Percentiles rank a stretch among this genome's conserved stretches.
These are phyloP conservation scores for Zaprionus kolodkinae DNA, from an alignment of 1,140 invertebrate species.

Conservation along the genomic window DNA sequence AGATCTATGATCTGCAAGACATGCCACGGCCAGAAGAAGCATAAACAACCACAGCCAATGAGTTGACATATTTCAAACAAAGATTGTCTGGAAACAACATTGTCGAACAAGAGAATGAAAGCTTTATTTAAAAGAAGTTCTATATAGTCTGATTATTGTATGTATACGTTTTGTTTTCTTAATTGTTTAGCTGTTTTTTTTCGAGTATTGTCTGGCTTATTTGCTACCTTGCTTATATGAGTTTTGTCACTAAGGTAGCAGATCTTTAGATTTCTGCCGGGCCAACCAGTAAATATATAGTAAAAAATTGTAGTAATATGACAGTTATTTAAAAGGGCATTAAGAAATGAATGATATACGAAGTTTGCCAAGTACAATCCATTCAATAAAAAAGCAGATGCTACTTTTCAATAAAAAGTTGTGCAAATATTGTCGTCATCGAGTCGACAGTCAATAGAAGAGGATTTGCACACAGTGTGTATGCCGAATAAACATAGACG, in stretches of 20 bases:
- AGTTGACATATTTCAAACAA: neutral
- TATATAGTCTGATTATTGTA: neutral
- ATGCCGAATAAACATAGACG: slow-evolving; percentile 2
- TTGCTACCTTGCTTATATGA: neutral
- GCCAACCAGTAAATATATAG: neutral
- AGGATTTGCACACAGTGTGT: slow-evolving; percentile 18
- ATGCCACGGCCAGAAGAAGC: neutral
- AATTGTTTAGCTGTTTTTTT: neutral
- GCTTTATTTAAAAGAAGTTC: neutral
- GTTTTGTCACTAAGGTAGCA: slow-evolving; percentile 15
- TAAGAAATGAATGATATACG: neutral
- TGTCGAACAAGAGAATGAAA: neutral
- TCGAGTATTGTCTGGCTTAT: neutral
- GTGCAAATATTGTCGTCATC: slow-evolving; percentile 29
- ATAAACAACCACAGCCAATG: neutral
- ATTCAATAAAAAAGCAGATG: neutral
- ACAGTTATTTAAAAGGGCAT: slow-evolving; percentile 7
- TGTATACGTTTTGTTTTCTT: too few relatives aligned
- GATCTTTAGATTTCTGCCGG: slow-evolving; percentile 3
- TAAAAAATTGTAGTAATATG: neutral
- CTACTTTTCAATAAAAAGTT: slow-evolving; percentile 35
- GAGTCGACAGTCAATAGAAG: neutral
- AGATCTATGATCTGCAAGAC: neutral
- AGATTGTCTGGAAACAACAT: slow-evolving; percentile 12
- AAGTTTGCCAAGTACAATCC: neutral